Percentiles rank a stretch among this genome's conserved stretches.
Conservation (phyloP, 2,797 vertebrate species). For the Protosalanx chinensis region DNA sequence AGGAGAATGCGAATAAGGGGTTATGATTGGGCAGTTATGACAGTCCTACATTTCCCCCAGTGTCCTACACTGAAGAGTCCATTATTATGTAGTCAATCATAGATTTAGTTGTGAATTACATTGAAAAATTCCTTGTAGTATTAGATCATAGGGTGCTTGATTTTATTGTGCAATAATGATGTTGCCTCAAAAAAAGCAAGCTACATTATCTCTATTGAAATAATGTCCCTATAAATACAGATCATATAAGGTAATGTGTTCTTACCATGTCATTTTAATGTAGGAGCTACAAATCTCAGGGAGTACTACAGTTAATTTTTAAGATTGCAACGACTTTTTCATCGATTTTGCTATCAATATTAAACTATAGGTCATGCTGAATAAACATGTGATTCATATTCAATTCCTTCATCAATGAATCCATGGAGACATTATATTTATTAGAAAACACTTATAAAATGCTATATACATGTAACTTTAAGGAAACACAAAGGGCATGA, state of each 20-base stretch:
- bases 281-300: not conserved
- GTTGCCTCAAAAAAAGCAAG: no score
- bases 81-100: not conserved
- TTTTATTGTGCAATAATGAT: no score
- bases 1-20: not conserved
- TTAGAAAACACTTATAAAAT: constrained; percentile 33
- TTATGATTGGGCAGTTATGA: no score
- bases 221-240: no score
- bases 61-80: not conserved
- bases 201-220: no score
- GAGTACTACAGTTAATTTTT: not conserved
- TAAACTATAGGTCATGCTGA: constrained; percentile 14
- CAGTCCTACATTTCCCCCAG: no score
- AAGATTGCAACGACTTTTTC: not conserved
- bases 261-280: not conserved
- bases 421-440: constrained; percentile 10
- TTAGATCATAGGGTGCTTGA: no score
- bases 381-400: not conserved
- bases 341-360: constrained; percentile 17
- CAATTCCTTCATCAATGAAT: not conserved
- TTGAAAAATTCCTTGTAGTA: constrained; percentile 6
- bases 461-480: constrained; percentile 32
- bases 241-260: not conserved
- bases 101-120: constrained; percentile 8
- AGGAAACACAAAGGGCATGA: not conserved